Conservation (phyloP, 2,113 vertebrate species). For the Coptodon bakossiorum region DNA sequence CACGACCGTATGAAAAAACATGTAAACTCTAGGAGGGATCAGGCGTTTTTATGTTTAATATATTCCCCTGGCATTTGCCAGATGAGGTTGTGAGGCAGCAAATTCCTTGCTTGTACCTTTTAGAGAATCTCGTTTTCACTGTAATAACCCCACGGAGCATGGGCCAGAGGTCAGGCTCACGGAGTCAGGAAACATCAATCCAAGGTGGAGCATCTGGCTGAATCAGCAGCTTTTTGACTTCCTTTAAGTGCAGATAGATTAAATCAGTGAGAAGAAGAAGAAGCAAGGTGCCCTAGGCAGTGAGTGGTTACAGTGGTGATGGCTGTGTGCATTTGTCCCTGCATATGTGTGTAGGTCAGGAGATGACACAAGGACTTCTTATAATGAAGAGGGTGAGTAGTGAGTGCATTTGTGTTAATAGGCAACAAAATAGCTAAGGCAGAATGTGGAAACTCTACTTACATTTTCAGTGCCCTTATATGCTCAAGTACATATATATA, state of each 20-base stretch:
- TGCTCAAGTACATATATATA: neutral
- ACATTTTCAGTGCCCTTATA: neutral
- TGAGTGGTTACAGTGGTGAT: neutral
- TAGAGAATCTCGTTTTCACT: neutral
- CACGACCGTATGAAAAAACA: neutral
- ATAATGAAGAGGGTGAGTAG: neutral
- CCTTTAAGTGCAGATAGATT: slow-evolving; percentile 52
- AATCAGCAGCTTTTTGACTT: slow-evolving; percentile 52
- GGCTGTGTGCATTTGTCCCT: neutral
- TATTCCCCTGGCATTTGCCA: neutral
- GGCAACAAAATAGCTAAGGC: neutral
- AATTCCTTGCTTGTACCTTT: neutral
- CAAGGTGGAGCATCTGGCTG: slow-evolving; percentile 41
- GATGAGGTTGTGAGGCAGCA: neutral
- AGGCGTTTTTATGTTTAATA: neutral
- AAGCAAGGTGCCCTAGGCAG: neutral
- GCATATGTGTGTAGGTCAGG: neutral
- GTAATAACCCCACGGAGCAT: neutral
- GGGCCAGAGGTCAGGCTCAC: neutral
- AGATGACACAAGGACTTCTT: neutral
- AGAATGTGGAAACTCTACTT: neutral
- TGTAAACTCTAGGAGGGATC: neutral
- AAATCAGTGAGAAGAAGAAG: slow-evolving; percentile 29
- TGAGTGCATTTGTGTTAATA: neutral
- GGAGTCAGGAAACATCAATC: slow-evolving; percentile 41